Evolutionary conservation across 2,797 vertebrate species (phyloP).

Genomic region (Microcaecilia unicolor): DNA sequence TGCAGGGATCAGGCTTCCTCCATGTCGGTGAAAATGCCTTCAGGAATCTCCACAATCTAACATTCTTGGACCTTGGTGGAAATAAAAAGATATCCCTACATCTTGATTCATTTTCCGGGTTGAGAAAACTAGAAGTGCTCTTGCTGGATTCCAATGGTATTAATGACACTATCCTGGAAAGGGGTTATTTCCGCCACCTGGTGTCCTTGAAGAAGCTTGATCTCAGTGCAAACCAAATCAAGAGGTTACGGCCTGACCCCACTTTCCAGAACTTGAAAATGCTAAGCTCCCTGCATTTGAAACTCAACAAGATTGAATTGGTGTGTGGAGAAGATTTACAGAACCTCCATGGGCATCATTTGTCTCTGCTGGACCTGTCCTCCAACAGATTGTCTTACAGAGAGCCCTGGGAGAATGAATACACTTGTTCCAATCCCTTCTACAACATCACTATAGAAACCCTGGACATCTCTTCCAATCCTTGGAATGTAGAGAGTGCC

Average conservation of each 20-base stretch:
- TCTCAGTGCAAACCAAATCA: constrained; percentile 14
- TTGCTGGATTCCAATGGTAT: constrained; percentile 13
- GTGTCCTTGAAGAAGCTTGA: constrained; percentile 12
- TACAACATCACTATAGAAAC: constrained; percentile 4
- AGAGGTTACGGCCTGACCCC: constrained; percentile 6
- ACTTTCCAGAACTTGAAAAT: constrained; percentile 4
- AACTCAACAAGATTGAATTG: constrained; percentile 8
- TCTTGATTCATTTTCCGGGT: constrained; percentile 5
- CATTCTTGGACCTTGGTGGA: constrained; percentile 19
- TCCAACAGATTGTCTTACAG: background rate
- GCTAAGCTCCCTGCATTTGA: constrained; percentile 5
- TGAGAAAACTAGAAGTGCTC: constrained; percentile 9
- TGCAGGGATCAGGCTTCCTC: background rate
- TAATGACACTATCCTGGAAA: constrained; percentile 8
- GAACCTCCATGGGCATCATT: background rate
- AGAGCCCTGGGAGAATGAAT: too few species aligned
- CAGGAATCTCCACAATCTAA: constrained; percentile 6
- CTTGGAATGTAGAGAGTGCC: background rate
- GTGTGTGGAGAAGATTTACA: constrained; percentile 10
- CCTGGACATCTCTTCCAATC: constrained; percentile 19
- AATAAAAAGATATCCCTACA: constrained; percentile 8
- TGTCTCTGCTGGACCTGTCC: constrained; percentile 19
- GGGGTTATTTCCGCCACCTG: constrained; percentile 5
- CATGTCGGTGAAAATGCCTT: constrained; percentile 13
- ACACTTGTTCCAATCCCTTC: constrained; percentile 11